Evolutionary conservation across 2,113 vertebrate genomes (phyloP), one percentile per base, ranked within the genome.

Genomic region (Ceuthmochares aereus): DNA sequence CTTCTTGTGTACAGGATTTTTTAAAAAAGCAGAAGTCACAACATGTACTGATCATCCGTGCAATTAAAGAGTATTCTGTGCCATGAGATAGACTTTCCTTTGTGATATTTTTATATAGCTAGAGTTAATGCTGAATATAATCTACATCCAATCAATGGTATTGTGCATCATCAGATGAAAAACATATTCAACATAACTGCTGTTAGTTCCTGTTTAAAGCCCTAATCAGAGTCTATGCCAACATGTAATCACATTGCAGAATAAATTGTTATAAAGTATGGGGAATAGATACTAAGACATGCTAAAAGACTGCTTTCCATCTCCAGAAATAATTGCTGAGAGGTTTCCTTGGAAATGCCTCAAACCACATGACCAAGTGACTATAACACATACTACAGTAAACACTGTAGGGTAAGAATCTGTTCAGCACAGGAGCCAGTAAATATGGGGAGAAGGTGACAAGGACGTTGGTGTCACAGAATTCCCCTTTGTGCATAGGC

Each of bases 61-160:
- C 96, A 97, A 97, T 97, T 97, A 97, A 96, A 96, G 94, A 96
- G 94, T 63, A 97, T 97, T 97, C 96, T 97, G 84, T 95, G 93
- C 82, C 70, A 51, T 69, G 91, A 96, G 95, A 95, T 94, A 94
- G 84, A 94, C 68, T 95, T 96, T 93, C 66, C 90, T 95, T 97
- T 97, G 96, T 97, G 96, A 90, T 96, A 96, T 97, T 96, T 97
- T 97, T 97, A 95, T 87, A 96, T 89, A 96, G 93, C 89, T 95
- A 90, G 93, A 96, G 94, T 97, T 97, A 97, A 96, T 96, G 97
- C 84, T 95, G 97, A 93, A 95, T 96, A 96, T 96, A 97, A 97
- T 97, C 95, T 96, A 75, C 94, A 89, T 96, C 97, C 97, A 97
- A 97, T 97, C 97, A 97, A 97, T 97, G 95, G 96, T 96, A 97